These are phyloP conservation scores for Geopemphigus sp. DNA, from an alignment of 1,140 invertebrate genomes.

Conservation along the genomic window DNA sequence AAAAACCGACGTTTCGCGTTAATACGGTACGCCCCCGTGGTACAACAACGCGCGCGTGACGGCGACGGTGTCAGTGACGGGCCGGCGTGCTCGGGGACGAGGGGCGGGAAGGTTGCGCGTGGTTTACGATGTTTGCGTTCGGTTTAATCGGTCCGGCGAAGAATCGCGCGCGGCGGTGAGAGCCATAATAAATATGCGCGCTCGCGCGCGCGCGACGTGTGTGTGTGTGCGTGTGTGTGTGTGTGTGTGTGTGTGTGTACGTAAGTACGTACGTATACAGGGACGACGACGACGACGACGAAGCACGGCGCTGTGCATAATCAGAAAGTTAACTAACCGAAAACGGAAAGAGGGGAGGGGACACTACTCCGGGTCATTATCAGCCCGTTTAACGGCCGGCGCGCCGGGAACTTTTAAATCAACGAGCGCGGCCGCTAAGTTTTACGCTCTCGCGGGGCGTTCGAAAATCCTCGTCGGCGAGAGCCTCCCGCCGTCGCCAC, in stretches of 20 bases:
- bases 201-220: too few species aligned
- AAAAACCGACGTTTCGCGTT: too few species aligned
- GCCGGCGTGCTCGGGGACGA: too few species aligned
- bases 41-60: too few species aligned
- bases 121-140: slow-evolving; percentile 10
- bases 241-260: too few species aligned
- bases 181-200: too few species aligned
- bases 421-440: slow-evolving; percentile 9
- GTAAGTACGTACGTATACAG: neutral
- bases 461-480: neutral
- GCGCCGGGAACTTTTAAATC: slow-evolving; percentile 41
- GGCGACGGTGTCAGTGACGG: too few species aligned
- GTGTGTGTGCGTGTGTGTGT: too few species aligned
- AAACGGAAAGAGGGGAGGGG: slow-evolving; percentile 17
- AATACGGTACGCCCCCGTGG: too few species aligned
- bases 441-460: slow-evolving; percentile 10
- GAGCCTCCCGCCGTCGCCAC: neutral
- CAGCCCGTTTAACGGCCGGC: slow-evolving; percentile 4
- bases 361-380: slow-evolving; percentile 40
- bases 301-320: slow-evolving; percentile 35
- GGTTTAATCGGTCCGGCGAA: slow-evolving; percentile 2
- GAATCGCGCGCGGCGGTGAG: too few species aligned
- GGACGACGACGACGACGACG: neutral
- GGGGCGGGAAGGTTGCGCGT: too few species aligned
- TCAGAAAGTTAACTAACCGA: slow-evolving; percentile 43